Conservation (phyloP, 92 coral and sea anemone genomes). For the Bergia puertoricense region DNA sequence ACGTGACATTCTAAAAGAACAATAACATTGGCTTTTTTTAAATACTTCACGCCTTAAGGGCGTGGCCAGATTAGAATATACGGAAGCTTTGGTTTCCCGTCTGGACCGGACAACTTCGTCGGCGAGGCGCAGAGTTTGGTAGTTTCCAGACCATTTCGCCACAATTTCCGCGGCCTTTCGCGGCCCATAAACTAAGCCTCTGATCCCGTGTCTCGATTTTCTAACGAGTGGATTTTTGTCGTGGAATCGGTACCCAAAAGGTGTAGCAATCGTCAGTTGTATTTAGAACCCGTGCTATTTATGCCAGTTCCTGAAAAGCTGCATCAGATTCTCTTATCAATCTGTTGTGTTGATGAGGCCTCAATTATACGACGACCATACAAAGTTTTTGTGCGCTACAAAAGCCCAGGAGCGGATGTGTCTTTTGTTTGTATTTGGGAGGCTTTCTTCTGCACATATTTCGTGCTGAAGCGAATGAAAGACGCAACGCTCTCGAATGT, state of each 20-base stretch:
- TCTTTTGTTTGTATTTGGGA: no score
- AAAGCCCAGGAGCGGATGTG: background rate
- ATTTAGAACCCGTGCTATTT: background rate
- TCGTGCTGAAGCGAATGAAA: no score
- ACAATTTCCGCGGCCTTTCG: constrained; percentile 1
- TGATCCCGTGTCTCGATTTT: background rate
- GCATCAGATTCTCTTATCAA: background rate
- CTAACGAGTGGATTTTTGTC: background rate
- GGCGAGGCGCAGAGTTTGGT: no score
- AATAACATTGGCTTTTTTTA: no score
- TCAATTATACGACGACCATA: background rate
- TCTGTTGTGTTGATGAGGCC: background rate
- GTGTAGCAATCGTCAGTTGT: background rate
- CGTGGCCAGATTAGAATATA: no score
- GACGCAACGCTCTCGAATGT: no score
- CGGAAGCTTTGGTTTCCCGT: no score
- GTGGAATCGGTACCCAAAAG: background rate
- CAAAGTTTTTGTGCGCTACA: background rate
- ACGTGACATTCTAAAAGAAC: no score
- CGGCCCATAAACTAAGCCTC: background rate
- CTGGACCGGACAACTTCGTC: no score
- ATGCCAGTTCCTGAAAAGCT: background rate
- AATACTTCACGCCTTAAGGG: no score
- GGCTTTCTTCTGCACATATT: no score
- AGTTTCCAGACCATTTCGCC: background rate